Conservation (phyloP, 1,140 invertebrate species). For the Hycleus phaleratus region DNA sequence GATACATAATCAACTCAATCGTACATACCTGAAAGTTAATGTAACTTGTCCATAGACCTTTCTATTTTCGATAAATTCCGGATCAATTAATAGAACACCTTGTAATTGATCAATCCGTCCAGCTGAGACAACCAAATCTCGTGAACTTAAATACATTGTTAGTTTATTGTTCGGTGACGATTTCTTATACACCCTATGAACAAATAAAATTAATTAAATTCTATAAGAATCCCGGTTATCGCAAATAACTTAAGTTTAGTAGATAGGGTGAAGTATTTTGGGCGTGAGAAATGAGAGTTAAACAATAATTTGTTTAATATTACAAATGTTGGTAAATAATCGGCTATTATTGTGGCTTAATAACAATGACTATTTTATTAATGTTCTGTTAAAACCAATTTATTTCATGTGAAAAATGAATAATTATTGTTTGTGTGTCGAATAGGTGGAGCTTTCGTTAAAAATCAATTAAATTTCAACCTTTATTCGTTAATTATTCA, state of each 20-base stretch:
- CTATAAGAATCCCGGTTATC: not conserved
- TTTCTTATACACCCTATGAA: slow-evolving; percentile 60
- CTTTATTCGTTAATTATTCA: too few relatives aligned
- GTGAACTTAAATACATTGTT: slow-evolving; percentile 68
- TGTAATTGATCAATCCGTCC: slow-evolving; percentile 66
- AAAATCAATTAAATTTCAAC: too few relatives aligned
- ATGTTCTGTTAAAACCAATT: too few relatives aligned
- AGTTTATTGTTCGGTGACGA: slow-evolving; percentile 74
- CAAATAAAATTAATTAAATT: slow-evolving; percentile 1
- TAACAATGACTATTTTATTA: too few relatives aligned
- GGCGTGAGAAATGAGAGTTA: too few relatives aligned
- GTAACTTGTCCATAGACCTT: slow-evolving; percentile 80
- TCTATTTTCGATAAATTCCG: slow-evolving; percentile 62
- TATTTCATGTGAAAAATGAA: too few relatives aligned
- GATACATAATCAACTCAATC: not conserved
- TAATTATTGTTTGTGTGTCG: too few relatives aligned
- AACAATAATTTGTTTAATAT: too few relatives aligned
- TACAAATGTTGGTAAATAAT: too few relatives aligned
- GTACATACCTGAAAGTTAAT: slow-evolving; percentile 63
- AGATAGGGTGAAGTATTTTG: too few relatives aligned
- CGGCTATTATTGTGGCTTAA: too few relatives aligned
- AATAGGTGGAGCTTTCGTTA: too few relatives aligned
- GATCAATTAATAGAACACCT: slow-evolving; percentile 72
- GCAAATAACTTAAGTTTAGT: not conserved
- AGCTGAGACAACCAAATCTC: slow-evolving; percentile 68